These are phyloP conservation scores for Cyprichromis sp. DNA, from an alignment of 2,113 vertebrate genomes.

Conservation along the genomic window DNA sequence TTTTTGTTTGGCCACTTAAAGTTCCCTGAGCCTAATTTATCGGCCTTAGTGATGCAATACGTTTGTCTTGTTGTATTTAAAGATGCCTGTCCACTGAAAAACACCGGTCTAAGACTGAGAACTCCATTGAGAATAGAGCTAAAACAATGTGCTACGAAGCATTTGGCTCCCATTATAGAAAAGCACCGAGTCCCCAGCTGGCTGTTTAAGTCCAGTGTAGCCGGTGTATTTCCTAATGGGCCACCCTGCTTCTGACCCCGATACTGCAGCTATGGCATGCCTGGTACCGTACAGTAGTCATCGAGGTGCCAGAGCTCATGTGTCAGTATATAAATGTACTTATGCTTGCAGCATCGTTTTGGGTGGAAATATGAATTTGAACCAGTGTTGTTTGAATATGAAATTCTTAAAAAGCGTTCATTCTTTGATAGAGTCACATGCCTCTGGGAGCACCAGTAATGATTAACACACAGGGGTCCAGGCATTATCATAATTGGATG, in stretches of 20 bases:
- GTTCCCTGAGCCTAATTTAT: neutral
- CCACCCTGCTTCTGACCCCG: neutral
- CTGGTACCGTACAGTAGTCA: neutral
- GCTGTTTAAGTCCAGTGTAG: neutral
- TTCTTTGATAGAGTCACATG: neutral
- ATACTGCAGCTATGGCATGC: neutral
- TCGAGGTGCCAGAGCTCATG: neutral
- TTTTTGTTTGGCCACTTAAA: constrained; percentile 27
- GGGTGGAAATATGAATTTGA: neutral
- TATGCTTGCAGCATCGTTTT: neutral
- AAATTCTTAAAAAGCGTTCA: neutral
- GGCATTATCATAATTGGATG: neutral
- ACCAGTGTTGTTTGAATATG: neutral
- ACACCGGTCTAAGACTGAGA: neutral
- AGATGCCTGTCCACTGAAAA: neutral
- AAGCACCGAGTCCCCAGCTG: neutral
- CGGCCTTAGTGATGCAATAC: neutral
- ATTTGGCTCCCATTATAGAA: neutral
- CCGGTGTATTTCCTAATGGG: neutral
- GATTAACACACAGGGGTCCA: neutral
- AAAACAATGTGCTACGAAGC: neutral
- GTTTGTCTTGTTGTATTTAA: neutral
- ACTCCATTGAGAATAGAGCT: neutral
- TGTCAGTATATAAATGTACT: neutral
- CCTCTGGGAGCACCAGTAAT: neutral